Conservation (phyloP, 2,888 invertebrate genomes). For the Stenolophus ochropezus region DNA sequence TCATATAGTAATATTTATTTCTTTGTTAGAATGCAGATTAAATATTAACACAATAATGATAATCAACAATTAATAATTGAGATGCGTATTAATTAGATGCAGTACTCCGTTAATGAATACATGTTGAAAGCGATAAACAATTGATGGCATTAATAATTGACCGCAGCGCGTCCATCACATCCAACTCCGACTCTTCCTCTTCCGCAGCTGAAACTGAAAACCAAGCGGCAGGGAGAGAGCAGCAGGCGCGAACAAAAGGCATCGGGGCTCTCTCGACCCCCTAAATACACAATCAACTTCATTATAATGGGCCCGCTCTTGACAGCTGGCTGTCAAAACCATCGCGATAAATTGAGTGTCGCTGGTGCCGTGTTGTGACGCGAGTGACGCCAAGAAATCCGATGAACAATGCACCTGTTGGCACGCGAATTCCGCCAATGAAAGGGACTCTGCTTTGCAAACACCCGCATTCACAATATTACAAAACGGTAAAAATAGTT, state of each 20-base stretch:
- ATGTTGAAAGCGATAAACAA: neutral
- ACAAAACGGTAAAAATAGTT: too few species aligned
- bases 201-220: conserved; percentile 10
- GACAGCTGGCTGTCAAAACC: conserved; percentile 59
- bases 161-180: neutral
- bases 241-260: conserved; percentile 28
- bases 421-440: neutral
- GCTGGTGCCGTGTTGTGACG: neutral
- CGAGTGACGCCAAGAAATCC: conserved; percentile 10
- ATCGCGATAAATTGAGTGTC: conserved; percentile 58
- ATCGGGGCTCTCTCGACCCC: conserved; percentile 31
- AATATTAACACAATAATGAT: too few species aligned
- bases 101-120: too few species aligned
- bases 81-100: neutral
- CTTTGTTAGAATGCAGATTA: too few species aligned
- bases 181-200: neutral
- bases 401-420: conserved; percentile 50
- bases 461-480: too few species aligned
- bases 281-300: conserved; percentile 60
- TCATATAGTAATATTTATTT: too few species aligned
- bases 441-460: too few species aligned
- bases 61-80: too few species aligned
- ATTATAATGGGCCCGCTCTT: conserved; percentile 57
- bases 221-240: conserved; percentile 33
- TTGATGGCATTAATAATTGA: neutral